Evolutionary conservation across 2,888 invertebrate species (phyloP).

Genomic region (Xestia sexstrigata): DNA sequence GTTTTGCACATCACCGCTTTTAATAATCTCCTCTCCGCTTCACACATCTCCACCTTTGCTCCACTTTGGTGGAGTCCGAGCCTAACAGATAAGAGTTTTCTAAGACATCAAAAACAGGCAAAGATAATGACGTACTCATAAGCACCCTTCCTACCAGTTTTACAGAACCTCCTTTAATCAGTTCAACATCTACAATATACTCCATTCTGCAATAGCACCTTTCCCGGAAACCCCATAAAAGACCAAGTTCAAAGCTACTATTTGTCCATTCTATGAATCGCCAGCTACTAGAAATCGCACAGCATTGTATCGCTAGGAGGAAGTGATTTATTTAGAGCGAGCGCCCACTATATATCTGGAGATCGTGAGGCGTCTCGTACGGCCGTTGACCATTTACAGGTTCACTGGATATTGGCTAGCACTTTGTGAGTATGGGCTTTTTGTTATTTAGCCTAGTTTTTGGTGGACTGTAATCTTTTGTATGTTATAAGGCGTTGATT

Average conservation of each 20-base stretch:
- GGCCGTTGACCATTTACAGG: slow-evolving; percentile 78
- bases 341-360: slow-evolving; percentile 82
- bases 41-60: too few relatives aligned
- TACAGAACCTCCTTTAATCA: neutral
- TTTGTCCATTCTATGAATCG: slow-evolving; percentile 59
- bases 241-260: slow-evolving; percentile 30
- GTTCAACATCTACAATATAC: neutral
- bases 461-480: neutral
- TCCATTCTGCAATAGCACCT: slow-evolving; percentile 4
- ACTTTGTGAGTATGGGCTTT: slow-evolving; percentile 48
- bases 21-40: too few relatives aligned
- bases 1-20: too few relatives aligned
- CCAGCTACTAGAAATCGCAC: slow-evolving; percentile 65
- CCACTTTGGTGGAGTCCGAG: too few relatives aligned
- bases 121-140: neutral
- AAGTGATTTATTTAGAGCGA: slow-evolving; percentile 89
- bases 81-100: neutral
- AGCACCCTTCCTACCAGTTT: neutral
- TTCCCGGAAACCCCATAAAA: slow-evolving; percentile 20
- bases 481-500: too few relatives aligned
- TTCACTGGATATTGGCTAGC: slow-evolving; percentile 69
- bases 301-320: slow-evolving; percentile 84
- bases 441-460: slow-evolving; percentile 47
- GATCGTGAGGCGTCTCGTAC: slow-evolving; percentile 83
- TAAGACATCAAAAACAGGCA: neutral